Base-by-base conservation (phyloP, 1,140 invertebrate genomes). In the Neodiprion fabricii region DNA sequence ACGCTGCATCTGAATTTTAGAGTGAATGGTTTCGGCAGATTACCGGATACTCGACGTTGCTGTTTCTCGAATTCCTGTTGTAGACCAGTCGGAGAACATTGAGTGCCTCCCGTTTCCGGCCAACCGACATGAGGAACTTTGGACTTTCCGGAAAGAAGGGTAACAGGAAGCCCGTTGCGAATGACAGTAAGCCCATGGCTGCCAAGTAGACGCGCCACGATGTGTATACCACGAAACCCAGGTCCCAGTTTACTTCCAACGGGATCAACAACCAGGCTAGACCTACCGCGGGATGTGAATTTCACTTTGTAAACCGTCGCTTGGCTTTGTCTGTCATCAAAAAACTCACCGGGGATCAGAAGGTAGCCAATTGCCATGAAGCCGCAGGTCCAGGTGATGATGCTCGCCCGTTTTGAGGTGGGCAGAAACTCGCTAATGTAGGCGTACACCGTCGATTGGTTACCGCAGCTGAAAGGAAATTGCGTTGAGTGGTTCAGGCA, bases 101-200 rank as follows among this genome's bases (percentile, higher is more conserved):
- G 0, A 85, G 73, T n/a, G 86, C 80, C 50, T 84, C 82, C 3
- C 81, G 68, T n/a, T 80, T 74, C 73, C 79, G 77, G 80, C 87
- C 85, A 81, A 80, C 77, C 5, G 80, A 78, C 48, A 90, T 80
- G 8, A 89, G 80, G 77, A 86, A 91, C 77, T 88, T 88, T 12
- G 90, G 90, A 76, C 88, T 90, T 75, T 91, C 90, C 3, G 77
- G 76, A 11, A 67, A 79, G 7, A 86, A 67, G 49, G 88, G 85
- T 9, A 87, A 53, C 11, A 82, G 12, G 9, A 75, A 49, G 7
- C 76, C 72, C 49, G 53, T 73, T 7, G 77, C 48, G 9, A 81
- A 23, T 40, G 73, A 76, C 2, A 77, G 75, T 0, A 77, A 3
- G 9, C 74, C 75, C 1, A 78, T 72, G 5, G 80, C 14, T 1